Evolutionary conservation across 2,797 vertebrate genomes (phyloP), one percentile per base, ranked within the genome.

Genomic region (Erethizon dorsatum): DNA sequence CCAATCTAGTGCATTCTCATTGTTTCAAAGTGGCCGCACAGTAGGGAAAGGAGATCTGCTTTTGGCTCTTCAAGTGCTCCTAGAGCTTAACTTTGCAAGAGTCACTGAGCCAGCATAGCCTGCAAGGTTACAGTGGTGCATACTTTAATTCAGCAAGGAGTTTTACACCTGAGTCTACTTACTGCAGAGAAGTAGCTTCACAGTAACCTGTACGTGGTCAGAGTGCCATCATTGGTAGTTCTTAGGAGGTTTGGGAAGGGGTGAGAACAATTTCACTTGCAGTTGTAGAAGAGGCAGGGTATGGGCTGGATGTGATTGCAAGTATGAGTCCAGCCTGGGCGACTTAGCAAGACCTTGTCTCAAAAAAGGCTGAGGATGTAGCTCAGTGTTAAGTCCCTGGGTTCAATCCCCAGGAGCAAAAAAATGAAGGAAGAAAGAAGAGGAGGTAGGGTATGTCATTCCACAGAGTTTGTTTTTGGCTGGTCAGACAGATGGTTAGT

Each of bases 1-100:
- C 83, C 52, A 93, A 82, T 65, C 63, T 86, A 41, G 28, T 77
- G 83, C 59, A 20, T 96, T 95, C 33, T 91, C 17, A n/a, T 18
- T 56, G 37, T 50, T 82, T 45, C 85, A 52, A 87, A 83, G 69
- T 77, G 37, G 47, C 73, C 13, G 47, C 14, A 20, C 7, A 3
- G 33, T 45, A 45, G 41, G 73, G 91, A 90, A 41, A 78, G 79
- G 37, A 83, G 67, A 61, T 80, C 9, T 63, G 6, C 47, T 47
- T 6, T 31, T 90, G n/a, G 57, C 41, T 86, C n/a, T 88, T 54
- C 47, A 45, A 59, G 26, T 95, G 77, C 71, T 41, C 41, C 18
- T 71, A 52, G 71, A 93, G 41, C 33, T 85, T 45, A 93, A 54
- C 28, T 91, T 80, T 96, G n/a, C 41, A 83, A 45, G 41, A 41